These are phyloP conservation scores for Centrocercus urophasianus DNA, from an alignment of 2,113 vertebrate species.

Conservation along the genomic window DNA sequence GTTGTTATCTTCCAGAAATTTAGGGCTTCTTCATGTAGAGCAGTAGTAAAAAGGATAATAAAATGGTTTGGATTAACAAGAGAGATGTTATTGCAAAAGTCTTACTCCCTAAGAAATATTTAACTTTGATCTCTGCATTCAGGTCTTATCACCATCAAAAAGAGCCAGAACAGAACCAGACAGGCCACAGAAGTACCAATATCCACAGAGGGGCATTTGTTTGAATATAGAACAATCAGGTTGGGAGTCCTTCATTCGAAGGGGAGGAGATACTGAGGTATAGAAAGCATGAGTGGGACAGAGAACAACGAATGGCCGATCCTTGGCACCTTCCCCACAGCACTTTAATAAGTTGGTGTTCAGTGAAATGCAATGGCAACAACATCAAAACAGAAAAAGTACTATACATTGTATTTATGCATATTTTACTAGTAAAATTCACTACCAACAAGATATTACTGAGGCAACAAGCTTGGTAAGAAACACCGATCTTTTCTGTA, in stretches of 20 bases:
- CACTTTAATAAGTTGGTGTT: background rate
- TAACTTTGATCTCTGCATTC: background rate
- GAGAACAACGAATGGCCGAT: slow-evolving; percentile 20
- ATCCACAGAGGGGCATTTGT: background rate
- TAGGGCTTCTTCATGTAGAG: background rate
- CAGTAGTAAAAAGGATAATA: background rate
- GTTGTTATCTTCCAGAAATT: background rate
- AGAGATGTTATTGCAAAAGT: background rate
- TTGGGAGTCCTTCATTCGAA: background rate
- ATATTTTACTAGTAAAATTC: slow-evolving; percentile 63
- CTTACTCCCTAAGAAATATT: slow-evolving; percentile 6
- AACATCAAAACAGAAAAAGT: slow-evolving; percentile 46
- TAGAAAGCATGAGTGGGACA: slow-evolving; percentile 35
- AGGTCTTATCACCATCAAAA: background rate
- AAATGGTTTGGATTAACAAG: background rate
- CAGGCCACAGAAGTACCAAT: background rate
- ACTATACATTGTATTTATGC: slow-evolving; percentile 38
- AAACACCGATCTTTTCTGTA: background rate
- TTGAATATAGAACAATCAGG: background rate
- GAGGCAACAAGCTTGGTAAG: slow-evolving; percentile 56
- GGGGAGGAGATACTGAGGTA: slow-evolving; percentile 53
- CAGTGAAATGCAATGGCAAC: slow-evolving; percentile 62
- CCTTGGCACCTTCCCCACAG: slow-evolving; percentile 41
- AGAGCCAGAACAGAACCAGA: slow-evolving; percentile 9
- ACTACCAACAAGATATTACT: slow-evolving; percentile 55